Conservation (phyloP, 1,140 invertebrate genomes). For the Habropoda laboriosa region DNA sequence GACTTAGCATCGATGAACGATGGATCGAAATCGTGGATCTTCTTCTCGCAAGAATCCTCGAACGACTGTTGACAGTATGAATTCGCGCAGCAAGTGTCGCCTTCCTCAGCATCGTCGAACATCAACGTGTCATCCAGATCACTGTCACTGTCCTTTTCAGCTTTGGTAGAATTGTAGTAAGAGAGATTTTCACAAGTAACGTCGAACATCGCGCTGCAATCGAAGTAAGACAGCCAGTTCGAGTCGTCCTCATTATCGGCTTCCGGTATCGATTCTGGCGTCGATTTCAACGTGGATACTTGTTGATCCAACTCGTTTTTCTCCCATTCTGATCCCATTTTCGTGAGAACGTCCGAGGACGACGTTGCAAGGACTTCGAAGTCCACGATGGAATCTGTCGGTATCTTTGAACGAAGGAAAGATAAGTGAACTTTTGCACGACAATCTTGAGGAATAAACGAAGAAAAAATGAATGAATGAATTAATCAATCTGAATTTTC, state of each 20-base stretch:
- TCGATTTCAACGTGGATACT: background rate
- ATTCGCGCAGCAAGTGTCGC: background rate
- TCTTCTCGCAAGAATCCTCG: background rate
- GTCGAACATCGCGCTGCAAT: slow-evolving; percentile 31
- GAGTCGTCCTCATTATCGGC: background rate
- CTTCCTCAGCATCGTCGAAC: slow-evolving; percentile 27
- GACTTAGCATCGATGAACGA: too few species aligned
- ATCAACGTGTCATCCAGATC: slow-evolving; percentile 25
- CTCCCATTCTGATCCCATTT: background rate
- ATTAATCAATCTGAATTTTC: background rate
- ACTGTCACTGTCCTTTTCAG: slow-evolving; percentile 36
- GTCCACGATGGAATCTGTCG: background rate
- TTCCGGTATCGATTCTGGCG: background rate
- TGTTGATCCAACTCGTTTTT: background rate
- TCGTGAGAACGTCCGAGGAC: background rate
- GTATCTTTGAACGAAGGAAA: slow-evolving; percentile 13
- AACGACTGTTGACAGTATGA: background rate
- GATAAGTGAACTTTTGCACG: background rate
- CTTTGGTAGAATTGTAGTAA: slow-evolving; percentile 46
- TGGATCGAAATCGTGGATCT: background rate
- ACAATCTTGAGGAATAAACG: too few species aligned
- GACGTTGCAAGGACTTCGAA: background rate
- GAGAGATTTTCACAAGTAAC: slow-evolving; percentile 29
- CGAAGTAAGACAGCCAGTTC: slow-evolving; percentile 16
- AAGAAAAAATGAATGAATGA: slow-evolving; percentile 6